Base-by-base conservation (phyloP, 1,140 invertebrate genomes). In the Dendrolimus punctatus region DNA sequence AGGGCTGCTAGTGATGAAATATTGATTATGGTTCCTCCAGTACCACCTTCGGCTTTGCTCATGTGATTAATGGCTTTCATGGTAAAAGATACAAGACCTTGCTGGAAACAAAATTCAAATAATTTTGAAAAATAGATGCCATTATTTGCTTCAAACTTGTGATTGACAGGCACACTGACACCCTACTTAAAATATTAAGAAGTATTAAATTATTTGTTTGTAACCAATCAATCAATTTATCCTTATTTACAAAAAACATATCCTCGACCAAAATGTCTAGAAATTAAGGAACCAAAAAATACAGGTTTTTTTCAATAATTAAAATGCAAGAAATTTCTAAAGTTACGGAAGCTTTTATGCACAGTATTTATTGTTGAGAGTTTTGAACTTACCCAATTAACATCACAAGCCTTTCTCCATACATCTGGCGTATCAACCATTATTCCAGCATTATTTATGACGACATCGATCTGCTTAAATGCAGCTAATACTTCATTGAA, bases 401-500 rank as follows among this genome's bases (percentile, higher is more conserved):
- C 66, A 46, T 71, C 64, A 47, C 60, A 54, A 7, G 60, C 68
- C 37, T 51, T 76, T 55, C 65, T 72, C 66, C 66, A 81, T 54
- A 66, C 46, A 40, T 62, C 49, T 7, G 53, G 62, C 2, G 61
- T 41, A 50, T 85, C 81, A 42, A 72, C 65, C 55, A 85, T 66
- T 40, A 81, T 72, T 2, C 90, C 91, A 23, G 91, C 91, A 68
- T 92, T 92, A 73, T 93, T 93, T 47, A 93, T 85, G 40, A 92
- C 84, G 8, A 93, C 88, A 62, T 92, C 90, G 8, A 92, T 67
- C 4, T 88, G 87, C 8, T 90, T 88, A 42, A 91, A 82, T 6
- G 88, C 76, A 2, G 63, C 58, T 8, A 89, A 76, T 2, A 91
- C 86, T 68, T 80, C 85, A 38, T 88, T 71, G 70, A 94, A 93